Base-by-base conservation (phyloP, 2,113 vertebrate genomes). In the Bubo blakistoni region DNA sequence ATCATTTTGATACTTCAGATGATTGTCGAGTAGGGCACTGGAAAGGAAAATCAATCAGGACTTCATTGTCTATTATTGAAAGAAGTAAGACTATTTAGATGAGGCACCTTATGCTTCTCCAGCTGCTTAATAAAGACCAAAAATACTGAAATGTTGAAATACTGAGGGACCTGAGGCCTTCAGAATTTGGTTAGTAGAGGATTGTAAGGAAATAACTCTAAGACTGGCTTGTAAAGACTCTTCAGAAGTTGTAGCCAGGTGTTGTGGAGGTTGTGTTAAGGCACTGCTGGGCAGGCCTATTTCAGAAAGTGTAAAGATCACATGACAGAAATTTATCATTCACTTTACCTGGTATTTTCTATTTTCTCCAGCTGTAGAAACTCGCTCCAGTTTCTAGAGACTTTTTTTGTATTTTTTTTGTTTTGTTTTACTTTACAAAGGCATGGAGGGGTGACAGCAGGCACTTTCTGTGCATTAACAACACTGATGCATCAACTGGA, bases 391-490 rank as follows among this genome's bases (percentile, higher is more conserved):
- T 92, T 82, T 84, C n/a, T 57, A 54, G 17, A 51, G n/a, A 46
- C 16, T 34, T 61, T 30, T 38, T 44, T 8, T 17, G 12, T 42
- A 18, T 38, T 77, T 22, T 66, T 54, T 63, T 78, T 72, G 72
- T 66, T 70, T 42, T 78, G 17, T 72, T 52, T 47, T 10, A 51
- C 44, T 90, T 96, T 87, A 87, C 55, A 78, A 97, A 99, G 99
- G 88, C 98, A 98, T 14, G 99, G 99, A 59, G 99, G 99, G 86
- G 98, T 98, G 92, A 99, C 98, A 5, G 99, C 99, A 6, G 99
- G 99, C 54, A 99, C 98, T 7, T 99, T 99, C 98, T 99, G 99
- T 93, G 98, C 99, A 32, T 98, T 99, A 49, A 98, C 97, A 14
- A 98, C 99, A 18, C 97, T 99, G 73, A 98, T 98, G 94, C 97